Conservation (phyloP, 2,797 vertebrate species). For the Anas acuta region DNA sequence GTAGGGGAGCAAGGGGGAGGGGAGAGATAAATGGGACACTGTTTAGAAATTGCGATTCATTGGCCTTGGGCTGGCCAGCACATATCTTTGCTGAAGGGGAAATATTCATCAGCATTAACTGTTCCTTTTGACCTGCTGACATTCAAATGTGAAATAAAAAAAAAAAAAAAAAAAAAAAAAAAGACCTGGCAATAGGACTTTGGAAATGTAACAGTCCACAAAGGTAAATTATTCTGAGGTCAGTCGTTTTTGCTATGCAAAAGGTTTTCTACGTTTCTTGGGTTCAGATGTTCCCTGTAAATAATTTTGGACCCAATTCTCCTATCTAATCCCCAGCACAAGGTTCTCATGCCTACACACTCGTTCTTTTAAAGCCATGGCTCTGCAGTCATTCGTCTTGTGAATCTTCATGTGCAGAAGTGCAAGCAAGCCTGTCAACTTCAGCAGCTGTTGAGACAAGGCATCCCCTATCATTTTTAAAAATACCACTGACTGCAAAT, state of each 20-base stretch:
- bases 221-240: slow-evolving; percentile 16
- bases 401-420: background rate
- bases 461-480: background rate
- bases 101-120: slow-evolving; percentile 65
- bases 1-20: background rate
- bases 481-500: background rate
- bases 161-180: background rate
- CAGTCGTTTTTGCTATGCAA: rapidly evolving
- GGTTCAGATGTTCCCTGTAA: background rate
- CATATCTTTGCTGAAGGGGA: slow-evolving; percentile 20
- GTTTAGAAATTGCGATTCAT: slow-evolving; percentile 21
- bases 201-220: background rate
- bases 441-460: background rate
- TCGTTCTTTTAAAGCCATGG: background rate
- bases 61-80: slow-evolving; percentile 46
- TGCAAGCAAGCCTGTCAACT: background rate
- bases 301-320: background rate
- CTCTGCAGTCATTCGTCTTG: background rate
- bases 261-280: background rate
- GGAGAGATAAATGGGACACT: slow-evolving; percentile 60
- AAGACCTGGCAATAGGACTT: background rate
- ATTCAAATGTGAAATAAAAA: slow-evolving; percentile 14
- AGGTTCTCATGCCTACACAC: background rate
- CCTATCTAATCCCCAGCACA: background rate
- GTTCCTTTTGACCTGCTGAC: slow-evolving; percentile 52